Conservation (phyloP, 2,113 vertebrate genomes). For the Zapornia atra region DNA sequence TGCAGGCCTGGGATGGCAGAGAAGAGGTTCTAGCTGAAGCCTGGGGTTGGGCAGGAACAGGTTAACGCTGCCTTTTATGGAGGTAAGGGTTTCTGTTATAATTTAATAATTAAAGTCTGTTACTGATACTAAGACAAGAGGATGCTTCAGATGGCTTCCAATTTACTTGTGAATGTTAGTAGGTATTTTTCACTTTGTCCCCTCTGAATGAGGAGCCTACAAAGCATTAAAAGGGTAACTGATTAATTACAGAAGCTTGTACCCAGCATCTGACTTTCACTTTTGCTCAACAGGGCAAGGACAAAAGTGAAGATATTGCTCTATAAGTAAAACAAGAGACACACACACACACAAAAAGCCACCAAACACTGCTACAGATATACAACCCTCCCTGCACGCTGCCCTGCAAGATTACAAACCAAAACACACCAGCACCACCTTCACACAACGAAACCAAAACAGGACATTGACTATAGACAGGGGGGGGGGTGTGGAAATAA, state of each 20-base stretch:
- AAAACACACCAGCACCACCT: conserved; percentile 8
- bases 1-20: not conserved
- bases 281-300: not conserved
- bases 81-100: not conserved
- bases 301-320: not conserved
- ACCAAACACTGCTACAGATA: not conserved
- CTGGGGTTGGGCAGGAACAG: not conserved
- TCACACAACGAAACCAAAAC: not conserved
- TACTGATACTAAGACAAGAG: no score
- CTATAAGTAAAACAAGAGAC: not conserved
- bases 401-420: not conserved
- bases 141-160: fast-evolving
- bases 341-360: not conserved
- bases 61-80: not conserved
- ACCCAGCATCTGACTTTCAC: not conserved
- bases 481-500: not conserved
- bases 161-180: not conserved
- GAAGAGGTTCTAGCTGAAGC: not conserved
- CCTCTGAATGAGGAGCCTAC: not conserved
- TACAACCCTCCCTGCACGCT: not conserved
- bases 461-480: not conserved
- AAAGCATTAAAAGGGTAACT: not conserved
- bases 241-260: not conserved
- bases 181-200: not conserved
- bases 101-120: not conserved